A percentile compares a stretch with the other conserved stretches of the same genome.
Evolutionary conservation across 2,888 invertebrate species (phyloP).

Genomic region (Lepidochitona cinerea): DNA sequence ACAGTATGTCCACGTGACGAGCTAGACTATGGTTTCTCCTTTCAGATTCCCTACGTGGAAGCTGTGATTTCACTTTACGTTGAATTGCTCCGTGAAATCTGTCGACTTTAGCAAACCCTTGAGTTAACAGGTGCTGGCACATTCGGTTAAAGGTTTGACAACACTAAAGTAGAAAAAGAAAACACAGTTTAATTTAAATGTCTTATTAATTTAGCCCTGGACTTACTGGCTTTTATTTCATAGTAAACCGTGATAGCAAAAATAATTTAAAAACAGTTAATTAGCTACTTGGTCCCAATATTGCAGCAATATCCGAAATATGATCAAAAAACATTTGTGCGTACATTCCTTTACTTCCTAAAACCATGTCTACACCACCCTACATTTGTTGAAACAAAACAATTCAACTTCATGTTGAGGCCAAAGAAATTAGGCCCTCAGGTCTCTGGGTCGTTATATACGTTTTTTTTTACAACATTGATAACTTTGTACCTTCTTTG

Average conservation of each 20-base stretch:
- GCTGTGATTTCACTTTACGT: conserved; percentile 83
- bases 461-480: too few species aligned
- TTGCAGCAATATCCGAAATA: too few species aligned
- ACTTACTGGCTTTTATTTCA: too few species aligned
- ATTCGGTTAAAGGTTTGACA: conserved; percentile 83
- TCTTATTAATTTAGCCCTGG: not conserved
- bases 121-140: conserved; percentile 83
- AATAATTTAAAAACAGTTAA: too few species aligned
- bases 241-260: too few species aligned
- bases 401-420: too few species aligned
- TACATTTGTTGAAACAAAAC: too few species aligned
- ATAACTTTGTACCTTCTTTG: too few species aligned
- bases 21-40: conserved; percentile 87
- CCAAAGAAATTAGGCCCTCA: too few species aligned
- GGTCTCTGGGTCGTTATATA: too few species aligned
- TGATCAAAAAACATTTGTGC: not conserved
- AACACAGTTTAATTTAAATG: not conserved
- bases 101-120: conserved; percentile 87
- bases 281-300: too few species aligned
- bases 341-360: not conserved
- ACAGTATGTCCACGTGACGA: conserved; percentile 90
- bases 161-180: not conserved
- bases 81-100: conserved; percentile 82
- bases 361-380: too few species aligned
- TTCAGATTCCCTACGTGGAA: conserved; percentile 92